Conservation (phyloP, 2,888 invertebrate species). For the Ethmia dodecea region DNA sequence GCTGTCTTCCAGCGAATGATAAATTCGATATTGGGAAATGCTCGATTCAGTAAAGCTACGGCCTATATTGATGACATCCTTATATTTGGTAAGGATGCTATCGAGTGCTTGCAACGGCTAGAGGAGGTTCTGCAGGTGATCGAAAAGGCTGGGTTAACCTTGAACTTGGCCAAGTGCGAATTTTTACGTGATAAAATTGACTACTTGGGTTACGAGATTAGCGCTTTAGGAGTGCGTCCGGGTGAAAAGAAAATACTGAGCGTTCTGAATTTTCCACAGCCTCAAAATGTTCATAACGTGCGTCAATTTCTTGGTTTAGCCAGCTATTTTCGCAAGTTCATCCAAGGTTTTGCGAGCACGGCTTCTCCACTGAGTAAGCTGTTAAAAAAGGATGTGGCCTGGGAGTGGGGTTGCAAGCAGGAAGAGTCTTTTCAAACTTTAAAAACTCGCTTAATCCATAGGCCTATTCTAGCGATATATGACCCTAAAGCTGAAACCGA, state of each 20-base stretch:
- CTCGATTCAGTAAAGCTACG: constrained; percentile 4
- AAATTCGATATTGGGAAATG: neutral
- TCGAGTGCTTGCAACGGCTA: neutral
- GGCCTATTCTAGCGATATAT: too few relatives aligned
- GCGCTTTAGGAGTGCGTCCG: constrained; percentile 11
- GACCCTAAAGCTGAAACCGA: too few relatives aligned
- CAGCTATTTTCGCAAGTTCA: constrained; percentile 16
- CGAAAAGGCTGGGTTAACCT: neutral
- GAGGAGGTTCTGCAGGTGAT: neutral
- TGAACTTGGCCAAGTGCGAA: neutral
- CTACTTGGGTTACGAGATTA: too few relatives aligned
- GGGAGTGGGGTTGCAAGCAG: too few relatives aligned
- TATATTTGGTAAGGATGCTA: neutral
- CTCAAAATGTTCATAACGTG: constrained; percentile 10
- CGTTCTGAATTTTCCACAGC: constrained; percentile 14
- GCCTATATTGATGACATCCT: constrained; percentile 7
- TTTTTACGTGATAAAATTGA: too few relatives aligned
- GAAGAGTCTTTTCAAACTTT: neutral
- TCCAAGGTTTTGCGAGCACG: constrained; percentile 7
- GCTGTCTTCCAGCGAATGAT: too few relatives aligned
- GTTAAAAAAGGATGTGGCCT: constrained; percentile 8
- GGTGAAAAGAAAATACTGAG: constrained; percentile 11
- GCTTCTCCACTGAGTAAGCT: constrained; percentile 13
- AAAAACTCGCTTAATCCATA: neutral
- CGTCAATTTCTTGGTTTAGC: constrained; percentile 14